A percentile compares a stretch with the other conserved stretches of the same genome.
Evolutionary conservation across 2,113 vertebrate genomes (phyloP).

Genomic region (Blennius ocellaris): DNA sequence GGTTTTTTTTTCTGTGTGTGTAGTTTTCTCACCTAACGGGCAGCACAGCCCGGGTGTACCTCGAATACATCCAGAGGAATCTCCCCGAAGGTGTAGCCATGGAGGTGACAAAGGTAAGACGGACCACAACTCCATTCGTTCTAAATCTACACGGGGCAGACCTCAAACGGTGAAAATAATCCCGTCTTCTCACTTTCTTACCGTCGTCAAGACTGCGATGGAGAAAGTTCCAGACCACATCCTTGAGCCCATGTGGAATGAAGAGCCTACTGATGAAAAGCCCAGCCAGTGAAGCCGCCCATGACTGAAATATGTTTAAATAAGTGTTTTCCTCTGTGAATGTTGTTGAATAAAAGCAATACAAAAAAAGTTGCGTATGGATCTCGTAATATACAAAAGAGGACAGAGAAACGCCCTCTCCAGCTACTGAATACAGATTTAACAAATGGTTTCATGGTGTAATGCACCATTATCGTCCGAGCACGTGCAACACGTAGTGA

Average conservation of each 20-base stretch:
- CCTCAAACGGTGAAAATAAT: too few species aligned
- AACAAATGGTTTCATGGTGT: too few species aligned
- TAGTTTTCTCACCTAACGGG: conserved; percentile 91
- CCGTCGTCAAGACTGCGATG: conserved; percentile 86
- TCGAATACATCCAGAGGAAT: conserved; percentile 97
- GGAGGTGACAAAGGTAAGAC: conserved; percentile 92
- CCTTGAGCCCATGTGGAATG: conserved; percentile 89
- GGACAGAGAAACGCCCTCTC: too few species aligned
- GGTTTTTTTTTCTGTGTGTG: conserved; percentile 4
- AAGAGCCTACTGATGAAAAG: conserved; percentile 59
- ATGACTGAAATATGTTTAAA: background rate
- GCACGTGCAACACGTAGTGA: too few species aligned
- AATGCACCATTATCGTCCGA: too few species aligned
- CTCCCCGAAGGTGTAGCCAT: conserved; percentile 96
- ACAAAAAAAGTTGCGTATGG: too few species aligned
- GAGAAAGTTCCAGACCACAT: conserved; percentile 94
- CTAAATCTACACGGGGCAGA: background rate
- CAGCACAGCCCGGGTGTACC: conserved; percentile 90
- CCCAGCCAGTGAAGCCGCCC: conserved; percentile 54
- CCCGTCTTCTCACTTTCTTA: background rate
- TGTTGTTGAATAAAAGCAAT: too few species aligned
- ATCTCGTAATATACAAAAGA: too few species aligned
- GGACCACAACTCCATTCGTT: background rate
- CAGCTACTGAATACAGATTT: too few species aligned
- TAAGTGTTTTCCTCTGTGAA: too few species aligned